Evolutionary conservation across 1,140 invertebrate species (phyloP).

Genomic region (Aphelinus atriplicis): DNA sequence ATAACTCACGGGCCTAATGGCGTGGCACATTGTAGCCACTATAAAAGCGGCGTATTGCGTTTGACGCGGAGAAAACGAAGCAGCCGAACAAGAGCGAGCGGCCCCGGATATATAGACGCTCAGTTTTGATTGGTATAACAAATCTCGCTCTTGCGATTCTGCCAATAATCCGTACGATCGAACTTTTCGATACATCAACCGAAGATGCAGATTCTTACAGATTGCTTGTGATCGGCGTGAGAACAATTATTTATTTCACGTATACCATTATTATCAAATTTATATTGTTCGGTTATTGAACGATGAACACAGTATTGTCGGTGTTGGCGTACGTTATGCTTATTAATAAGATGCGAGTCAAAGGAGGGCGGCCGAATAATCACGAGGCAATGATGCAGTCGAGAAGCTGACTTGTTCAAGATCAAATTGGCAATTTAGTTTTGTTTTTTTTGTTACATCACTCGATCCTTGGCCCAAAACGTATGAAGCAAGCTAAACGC

Average conservation of each 20-base stretch:
- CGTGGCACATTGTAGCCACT: slow-evolving; percentile 43
- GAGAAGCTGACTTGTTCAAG: no score
- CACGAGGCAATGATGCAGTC: no score
- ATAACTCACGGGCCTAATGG: slow-evolving; percentile 64
- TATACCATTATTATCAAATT: background rate
- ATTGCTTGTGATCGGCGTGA: background rate
- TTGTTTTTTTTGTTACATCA: no score
- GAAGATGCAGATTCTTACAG: background rate
- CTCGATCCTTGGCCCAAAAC: no score
- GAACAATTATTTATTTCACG: background rate
- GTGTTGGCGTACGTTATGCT: no score
- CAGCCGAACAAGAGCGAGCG: slow-evolving; percentile 22
- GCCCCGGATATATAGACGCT: slow-evolving; percentile 2
- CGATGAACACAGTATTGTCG: no score
- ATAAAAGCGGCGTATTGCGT: slow-evolving; percentile 51
- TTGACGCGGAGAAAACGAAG: slow-evolving; percentile 50
- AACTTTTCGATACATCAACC: slow-evolving; percentile 11
- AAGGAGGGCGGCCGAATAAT: no score
- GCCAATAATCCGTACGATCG: slow-evolving; percentile 4
- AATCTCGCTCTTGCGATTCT: slow-evolving; percentile 12
- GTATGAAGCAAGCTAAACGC: no score
- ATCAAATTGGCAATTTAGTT: no score
- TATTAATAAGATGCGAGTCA: no score
- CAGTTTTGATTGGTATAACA: slow-evolving; percentile 5
- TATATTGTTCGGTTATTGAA: no score